A percentile compares a stretch with the other conserved stretches of the same genome.
Evolutionary conservation across 2,113 vertebrate genomes (phyloP).

Genomic region (Crocuta crocuta): DNA sequence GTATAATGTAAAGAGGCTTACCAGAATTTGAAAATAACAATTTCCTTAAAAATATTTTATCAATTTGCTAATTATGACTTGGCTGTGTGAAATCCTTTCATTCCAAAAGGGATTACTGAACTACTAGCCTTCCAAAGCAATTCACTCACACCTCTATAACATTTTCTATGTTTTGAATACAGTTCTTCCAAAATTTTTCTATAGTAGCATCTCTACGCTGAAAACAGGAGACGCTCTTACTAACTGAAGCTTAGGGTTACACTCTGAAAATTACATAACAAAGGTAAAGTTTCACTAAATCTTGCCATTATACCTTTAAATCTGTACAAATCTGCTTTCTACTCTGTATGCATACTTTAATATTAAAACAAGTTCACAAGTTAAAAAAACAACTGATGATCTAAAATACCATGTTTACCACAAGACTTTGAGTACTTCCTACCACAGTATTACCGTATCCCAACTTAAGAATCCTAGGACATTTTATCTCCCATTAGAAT

Average conservation of each 20-base stretch:
- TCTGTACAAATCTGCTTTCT: slow-evolving; percentile 11
- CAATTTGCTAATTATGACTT: slow-evolving; percentile 10
- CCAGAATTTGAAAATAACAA: slow-evolving; percentile 5
- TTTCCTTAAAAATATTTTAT: slow-evolving; percentile 37
- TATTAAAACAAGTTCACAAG: slow-evolving; percentile 21
- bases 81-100: slow-evolving; percentile 37
- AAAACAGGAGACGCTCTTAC: not conserved
- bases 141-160: not conserved
- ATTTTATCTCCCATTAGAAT: slow-evolving; percentile 1
- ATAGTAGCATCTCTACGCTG: not conserved
- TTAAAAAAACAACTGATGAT: not conserved
- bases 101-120: not conserved
- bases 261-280: not conserved
- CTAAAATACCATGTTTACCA: not conserved
- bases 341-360: not conserved
- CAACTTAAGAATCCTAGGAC: not conserved
- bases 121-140: not conserved
- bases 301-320: not conserved
- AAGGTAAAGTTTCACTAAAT: not conserved
- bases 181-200: not conserved
- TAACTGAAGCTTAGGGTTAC: not conserved
- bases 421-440: slow-evolving; percentile 48
- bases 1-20: slow-evolving; percentile 26
- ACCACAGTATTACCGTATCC: not conserved
- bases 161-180: not conserved